Percentiles rank a stretch among this genome's conserved stretches.
Evolutionary conservation across 2,888 invertebrate genomes (phyloP).

Genomic region (Drosophila birchii): DNA sequence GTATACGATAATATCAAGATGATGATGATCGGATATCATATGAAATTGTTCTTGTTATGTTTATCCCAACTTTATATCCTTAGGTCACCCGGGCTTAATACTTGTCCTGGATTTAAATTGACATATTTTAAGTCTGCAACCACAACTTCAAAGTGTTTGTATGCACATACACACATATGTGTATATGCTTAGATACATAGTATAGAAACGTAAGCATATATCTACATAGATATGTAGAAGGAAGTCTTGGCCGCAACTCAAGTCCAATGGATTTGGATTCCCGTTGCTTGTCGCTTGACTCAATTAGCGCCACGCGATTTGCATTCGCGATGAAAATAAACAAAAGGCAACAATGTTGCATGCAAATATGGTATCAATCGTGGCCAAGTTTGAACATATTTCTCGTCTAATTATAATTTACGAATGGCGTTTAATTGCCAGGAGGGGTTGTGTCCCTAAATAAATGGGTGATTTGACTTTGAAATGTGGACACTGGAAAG

Average conservation of each 20-base stretch:
- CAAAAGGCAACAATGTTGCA: conserved; percentile 36
- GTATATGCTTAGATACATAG: background rate
- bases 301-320: conserved; percentile 35
- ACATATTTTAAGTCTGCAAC: conserved; percentile 15
- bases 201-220: conserved; percentile 8
- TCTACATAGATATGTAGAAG: conserved; percentile 5
- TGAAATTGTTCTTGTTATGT: no score
- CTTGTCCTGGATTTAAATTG: conserved; percentile 19
- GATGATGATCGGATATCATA: no score
- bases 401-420: conserved; percentile 7
- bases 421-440: conserved; percentile 2
- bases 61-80: background rate
- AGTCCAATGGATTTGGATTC: conserved; percentile 26
- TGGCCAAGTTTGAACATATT: conserved; percentile 8
- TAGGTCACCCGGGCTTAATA: background rate
- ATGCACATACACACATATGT: background rate
- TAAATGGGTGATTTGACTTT: background rate
- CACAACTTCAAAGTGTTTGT: background rate
- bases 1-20: background rate
- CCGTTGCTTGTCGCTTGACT: conserved; percentile 30
- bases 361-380: conserved; percentile 17
- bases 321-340: conserved; percentile 31
- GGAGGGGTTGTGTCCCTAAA: background rate
- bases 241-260: conserved; percentile 30
- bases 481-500: background rate